Percentiles rank a stretch among this genome's conserved stretches.
Conservation (phyloP, 2,797 vertebrate genomes). For the Dromococcyx pavoninus region DNA sequence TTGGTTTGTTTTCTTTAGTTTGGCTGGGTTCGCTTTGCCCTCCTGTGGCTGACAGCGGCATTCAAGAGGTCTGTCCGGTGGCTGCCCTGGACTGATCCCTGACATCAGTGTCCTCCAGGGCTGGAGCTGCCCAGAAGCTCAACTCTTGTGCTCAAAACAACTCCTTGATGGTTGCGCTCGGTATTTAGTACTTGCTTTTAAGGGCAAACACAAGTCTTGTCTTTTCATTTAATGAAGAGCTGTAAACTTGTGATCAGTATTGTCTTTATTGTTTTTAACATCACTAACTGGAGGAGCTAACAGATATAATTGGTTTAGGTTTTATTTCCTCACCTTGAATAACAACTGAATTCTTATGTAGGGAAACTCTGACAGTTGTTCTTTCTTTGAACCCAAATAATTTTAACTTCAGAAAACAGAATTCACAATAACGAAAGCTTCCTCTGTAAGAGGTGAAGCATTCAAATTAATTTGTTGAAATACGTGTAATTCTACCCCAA, state of each 20-base stretch:
- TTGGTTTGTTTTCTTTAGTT: not conserved
- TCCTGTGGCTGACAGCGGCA: slow-evolving; percentile 39
- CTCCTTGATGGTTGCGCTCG: not conserved
- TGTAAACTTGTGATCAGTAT: not conserved
- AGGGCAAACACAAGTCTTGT: not conserved
- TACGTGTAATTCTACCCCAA: not conserved
- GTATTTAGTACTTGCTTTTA: not conserved
- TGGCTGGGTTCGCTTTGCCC: slow-evolving; percentile 19
- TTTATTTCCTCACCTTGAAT: not conserved
- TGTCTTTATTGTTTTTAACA: not conserved
- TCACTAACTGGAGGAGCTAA: not conserved
- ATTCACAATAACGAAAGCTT: not conserved
- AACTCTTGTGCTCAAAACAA: fast-evolving
- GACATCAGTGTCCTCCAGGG: not conserved
- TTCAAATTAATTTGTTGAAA: not conserved
- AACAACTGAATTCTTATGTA: not conserved
- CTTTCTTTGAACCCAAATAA: not conserved
- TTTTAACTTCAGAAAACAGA: not conserved
- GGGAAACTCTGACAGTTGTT: not conserved
- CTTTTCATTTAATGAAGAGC: not conserved
- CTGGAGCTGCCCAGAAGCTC: not conserved
- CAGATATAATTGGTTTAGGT: not conserved
- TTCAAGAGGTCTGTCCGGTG: not conserved
- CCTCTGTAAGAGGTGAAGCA: not conserved
- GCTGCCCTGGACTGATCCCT: not conserved